These are phyloP conservation scores for Amiota mariae DNA, from an alignment of 2,888 invertebrate genomes.

Conservation along the genomic window DNA sequence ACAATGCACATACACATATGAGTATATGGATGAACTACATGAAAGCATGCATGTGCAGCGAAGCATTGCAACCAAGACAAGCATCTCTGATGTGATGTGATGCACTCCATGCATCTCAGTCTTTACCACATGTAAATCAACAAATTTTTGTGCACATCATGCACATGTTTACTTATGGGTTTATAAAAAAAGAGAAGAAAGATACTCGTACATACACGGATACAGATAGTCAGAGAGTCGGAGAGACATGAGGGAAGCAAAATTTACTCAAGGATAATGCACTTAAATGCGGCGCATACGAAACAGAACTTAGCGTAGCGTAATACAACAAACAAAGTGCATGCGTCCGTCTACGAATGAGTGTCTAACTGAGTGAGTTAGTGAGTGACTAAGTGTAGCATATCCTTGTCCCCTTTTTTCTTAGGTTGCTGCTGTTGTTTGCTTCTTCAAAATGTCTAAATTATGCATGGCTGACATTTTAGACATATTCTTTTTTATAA, in stretches of 20 bases:
- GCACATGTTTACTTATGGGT: too few species aligned
- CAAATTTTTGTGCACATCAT: too few species aligned
- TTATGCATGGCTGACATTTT: constrained; percentile 11
- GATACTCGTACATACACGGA: too few species aligned
- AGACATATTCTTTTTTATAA: too few species aligned
- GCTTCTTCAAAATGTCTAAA: constrained; percentile 8
- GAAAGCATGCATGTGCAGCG: not conserved
- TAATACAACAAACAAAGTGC: not conserved
- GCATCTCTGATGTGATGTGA: not conserved
- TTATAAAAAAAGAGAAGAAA: too few species aligned
- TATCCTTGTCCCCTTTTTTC: constrained; percentile 23
- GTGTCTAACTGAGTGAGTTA: not conserved
- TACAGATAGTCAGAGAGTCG: too few species aligned
- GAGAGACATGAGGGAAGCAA: too few species aligned
- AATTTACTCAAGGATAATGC: constrained; percentile 22
- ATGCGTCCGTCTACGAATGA: constrained; percentile 6
- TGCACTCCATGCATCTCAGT: too few species aligned
- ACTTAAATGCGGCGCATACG: constrained; percentile 6
- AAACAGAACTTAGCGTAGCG: not conserved
- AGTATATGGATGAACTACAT: not conserved
- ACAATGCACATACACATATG: not conserved
- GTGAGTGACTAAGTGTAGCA: constrained; percentile 12
- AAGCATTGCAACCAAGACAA: not conserved
- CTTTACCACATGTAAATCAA: too few species aligned
- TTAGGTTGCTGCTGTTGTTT: not conserved